Conservation (phyloP, 2,113 vertebrate genomes). For the Antigone vipio region DNA sequence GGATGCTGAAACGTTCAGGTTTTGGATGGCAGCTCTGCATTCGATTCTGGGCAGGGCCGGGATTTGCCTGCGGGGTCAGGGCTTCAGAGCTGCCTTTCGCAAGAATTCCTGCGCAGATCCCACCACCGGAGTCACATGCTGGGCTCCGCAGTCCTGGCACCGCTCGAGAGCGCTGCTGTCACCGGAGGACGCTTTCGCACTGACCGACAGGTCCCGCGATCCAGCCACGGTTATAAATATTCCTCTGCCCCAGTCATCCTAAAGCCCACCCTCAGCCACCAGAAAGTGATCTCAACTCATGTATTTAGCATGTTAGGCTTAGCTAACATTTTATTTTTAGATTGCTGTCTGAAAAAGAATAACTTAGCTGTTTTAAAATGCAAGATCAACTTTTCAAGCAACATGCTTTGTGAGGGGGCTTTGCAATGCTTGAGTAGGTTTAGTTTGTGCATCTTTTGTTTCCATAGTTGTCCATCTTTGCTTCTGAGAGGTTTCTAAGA, state of each 20-base stretch:
- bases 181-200: neutral
- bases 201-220: neutral
- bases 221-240: constrained; percentile 47
- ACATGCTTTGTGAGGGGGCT: neutral
- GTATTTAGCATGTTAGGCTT: constrained; percentile 33
- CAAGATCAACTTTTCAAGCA: neutral
- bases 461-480: neutral
- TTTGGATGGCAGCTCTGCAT: neutral
- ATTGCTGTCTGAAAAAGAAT: neutral
- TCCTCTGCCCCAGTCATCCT: neutral
- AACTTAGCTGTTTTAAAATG: neutral
- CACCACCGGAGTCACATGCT: neutral
- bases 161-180: neutral
- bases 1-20: neutral
- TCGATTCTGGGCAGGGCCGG: neutral
- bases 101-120: constrained; percentile 24
- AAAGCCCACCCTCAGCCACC: constrained; percentile 16
- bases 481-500: neutral
- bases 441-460: neutral
- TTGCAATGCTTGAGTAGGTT: neutral
- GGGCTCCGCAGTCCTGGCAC: neutral
- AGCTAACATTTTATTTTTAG: constrained; percentile 46
- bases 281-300: constrained; percentile 50
- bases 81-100: neutral
- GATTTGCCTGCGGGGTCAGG: neutral